phyloP scores from a whole-genome alignment of 2,888 invertebrate species.

The Sinohyriopsis cumingii region DNA sequence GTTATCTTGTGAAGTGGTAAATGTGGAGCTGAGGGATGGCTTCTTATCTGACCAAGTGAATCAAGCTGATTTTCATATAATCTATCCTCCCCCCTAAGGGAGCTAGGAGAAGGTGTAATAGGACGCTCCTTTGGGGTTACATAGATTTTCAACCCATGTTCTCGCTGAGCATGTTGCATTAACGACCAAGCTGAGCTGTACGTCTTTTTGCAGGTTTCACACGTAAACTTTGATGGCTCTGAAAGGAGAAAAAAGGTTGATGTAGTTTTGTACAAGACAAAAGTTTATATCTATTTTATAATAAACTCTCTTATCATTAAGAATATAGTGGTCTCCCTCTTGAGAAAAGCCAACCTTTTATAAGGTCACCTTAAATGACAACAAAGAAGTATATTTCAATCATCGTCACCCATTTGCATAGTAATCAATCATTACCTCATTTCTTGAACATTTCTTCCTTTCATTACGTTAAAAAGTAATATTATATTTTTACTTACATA shows the following conservation, averaged over 20 bases:
- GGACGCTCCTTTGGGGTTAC: constrained; percentile 44
- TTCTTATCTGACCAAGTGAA: constrained; percentile 11
- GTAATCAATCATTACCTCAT: too few relatives aligned
- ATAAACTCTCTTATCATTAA: too few relatives aligned
- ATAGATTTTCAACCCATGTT: constrained; percentile 95
- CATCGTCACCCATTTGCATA: too few relatives aligned
- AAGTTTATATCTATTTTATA: not conserved
- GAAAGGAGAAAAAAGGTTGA: constrained; percentile 38
- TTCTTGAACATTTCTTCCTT: too few relatives aligned
- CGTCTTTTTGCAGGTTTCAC: constrained; percentile 93
- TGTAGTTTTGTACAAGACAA: not conserved
- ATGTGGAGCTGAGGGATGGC: constrained; percentile 15
- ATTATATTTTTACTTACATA: too few relatives aligned
- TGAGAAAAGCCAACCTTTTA: too few relatives aligned
- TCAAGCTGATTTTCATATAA: constrained; percentile 71
- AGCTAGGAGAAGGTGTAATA: constrained; percentile 31
- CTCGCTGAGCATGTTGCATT: constrained; percentile 94
- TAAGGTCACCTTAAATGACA: too few relatives aligned
- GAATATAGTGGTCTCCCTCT: too few relatives aligned
- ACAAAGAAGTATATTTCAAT: too few relatives aligned
- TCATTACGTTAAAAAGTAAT: too few relatives aligned
- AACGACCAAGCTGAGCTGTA: constrained; percentile 95
- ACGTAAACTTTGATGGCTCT: constrained; percentile 95
- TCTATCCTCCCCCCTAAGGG: constrained; percentile 59
- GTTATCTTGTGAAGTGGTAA: constrained; percentile 20